A percentile compares a stretch with the other conserved stretches of the same genome.
Evolutionary conservation across 2,113 vertebrate species (phyloP).

Genomic region (Raja brachyura): DNA sequence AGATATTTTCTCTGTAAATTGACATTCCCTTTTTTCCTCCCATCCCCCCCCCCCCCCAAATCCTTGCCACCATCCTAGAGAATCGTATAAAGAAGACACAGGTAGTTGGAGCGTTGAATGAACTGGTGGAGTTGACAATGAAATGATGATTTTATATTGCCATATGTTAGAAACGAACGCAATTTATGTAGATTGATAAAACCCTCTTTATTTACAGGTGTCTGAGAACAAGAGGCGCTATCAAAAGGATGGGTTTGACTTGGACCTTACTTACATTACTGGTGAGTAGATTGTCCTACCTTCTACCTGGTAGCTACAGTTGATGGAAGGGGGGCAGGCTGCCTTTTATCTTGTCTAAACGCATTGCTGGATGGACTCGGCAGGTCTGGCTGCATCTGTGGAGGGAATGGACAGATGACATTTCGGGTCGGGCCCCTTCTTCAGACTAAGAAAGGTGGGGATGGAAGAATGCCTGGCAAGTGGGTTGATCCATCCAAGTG

Average conservation of each 20-base stretch:
- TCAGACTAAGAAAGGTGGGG: no score
- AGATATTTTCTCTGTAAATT: neutral
- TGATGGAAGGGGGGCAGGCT: neutral
- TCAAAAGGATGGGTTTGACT: slow-evolving; percentile 86
- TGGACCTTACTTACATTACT: slow-evolving; percentile 93
- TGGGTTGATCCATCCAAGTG: no score
- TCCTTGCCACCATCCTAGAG: neutral
- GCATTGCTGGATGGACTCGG: no score
- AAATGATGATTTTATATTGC: neutral
- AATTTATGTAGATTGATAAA: neutral
- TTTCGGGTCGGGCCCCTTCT: no score
- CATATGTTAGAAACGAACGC: no score
- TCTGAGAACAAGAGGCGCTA: slow-evolving; percentile 93
- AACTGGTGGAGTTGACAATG: neutral
- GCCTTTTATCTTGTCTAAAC: neutral
- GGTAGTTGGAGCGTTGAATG: neutral
- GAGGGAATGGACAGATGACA: no score
- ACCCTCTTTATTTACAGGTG: slow-evolving; percentile 56
- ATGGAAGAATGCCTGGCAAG: no score
- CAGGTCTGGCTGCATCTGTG: no score
- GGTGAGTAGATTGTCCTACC: slow-evolving; percentile 53
- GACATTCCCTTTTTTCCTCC: no score
- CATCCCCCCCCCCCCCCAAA: no score
- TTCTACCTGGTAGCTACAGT: neutral
- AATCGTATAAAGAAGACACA: neutral